Evolutionary conservation across 2,888 invertebrate species (phyloP).

Genomic region (Sinelater perroti): DNA sequence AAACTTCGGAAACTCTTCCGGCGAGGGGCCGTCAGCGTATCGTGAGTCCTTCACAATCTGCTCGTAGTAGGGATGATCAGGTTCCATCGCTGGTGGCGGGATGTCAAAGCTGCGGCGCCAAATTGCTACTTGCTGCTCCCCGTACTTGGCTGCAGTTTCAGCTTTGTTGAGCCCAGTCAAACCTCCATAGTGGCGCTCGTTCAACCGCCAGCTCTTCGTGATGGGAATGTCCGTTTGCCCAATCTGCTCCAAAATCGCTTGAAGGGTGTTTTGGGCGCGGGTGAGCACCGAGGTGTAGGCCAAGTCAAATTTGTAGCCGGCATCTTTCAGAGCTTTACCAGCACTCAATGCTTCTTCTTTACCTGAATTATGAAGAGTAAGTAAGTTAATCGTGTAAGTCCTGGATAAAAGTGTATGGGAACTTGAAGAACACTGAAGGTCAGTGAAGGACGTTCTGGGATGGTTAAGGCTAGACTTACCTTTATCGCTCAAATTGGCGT

Average conservation of each 20-base stretch:
- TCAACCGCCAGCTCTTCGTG: conserved; percentile 69
- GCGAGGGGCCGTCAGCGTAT: conserved; percentile 73
- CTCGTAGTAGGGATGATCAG: conserved; percentile 79
- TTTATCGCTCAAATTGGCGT: conserved; percentile 68
- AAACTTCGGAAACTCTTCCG: conserved; percentile 82
- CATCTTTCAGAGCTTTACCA: conserved; percentile 69
- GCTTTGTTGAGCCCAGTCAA: conserved; percentile 73
- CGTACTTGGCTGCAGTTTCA: conserved; percentile 73
- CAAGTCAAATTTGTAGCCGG: conserved; percentile 67
- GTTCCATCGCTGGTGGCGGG: conserved; percentile 85
- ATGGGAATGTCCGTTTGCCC: conserved; percentile 66
- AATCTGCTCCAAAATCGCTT: conserved; percentile 66
- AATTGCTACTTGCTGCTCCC: conserved; percentile 79
- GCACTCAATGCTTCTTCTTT: conserved; percentile 67
- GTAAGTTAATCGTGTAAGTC: background rate
- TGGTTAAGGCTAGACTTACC: conserved; percentile 57
- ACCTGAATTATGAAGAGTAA: conserved; percentile 61
- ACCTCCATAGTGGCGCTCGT: conserved; percentile 74
- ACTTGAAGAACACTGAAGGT: conserved; percentile 52
- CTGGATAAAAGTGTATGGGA: background rate
- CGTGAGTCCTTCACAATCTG: conserved; percentile 81
- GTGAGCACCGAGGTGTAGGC: conserved; percentile 72
- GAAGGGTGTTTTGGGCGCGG: conserved; percentile 69
- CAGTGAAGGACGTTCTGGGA: conserved; percentile 39
- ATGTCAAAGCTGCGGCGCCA: conserved; percentile 90